Conservation (phyloP, 1,140 invertebrate species). For the Philotrypesis tridentata region DNA sequence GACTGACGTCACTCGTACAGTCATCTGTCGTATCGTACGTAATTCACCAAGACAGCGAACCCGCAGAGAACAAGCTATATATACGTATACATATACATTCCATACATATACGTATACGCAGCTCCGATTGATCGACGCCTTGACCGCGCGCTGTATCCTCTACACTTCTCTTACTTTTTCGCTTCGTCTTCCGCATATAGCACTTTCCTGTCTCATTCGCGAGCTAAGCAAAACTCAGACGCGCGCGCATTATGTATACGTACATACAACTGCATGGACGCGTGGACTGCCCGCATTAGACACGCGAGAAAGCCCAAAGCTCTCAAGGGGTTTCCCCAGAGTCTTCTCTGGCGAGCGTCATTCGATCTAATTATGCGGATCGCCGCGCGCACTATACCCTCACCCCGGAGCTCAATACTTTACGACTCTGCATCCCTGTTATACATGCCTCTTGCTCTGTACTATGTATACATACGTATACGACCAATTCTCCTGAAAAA, state of each 20-base stretch:
- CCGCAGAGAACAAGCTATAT: not conserved
- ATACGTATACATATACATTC: no score
- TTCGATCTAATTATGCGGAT: conserved; percentile 15
- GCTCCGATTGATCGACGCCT: not conserved
- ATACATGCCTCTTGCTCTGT: not conserved
- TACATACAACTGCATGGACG: no score
- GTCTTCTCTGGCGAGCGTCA: not conserved
- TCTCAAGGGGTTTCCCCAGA: not conserved
- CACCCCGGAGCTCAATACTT: not conserved
- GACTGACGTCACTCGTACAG: not conserved
- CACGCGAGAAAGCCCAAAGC: not conserved
- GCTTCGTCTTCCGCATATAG: not conserved
- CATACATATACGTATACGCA: no score
- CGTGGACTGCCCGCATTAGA: no score
- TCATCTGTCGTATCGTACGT: not conserved
- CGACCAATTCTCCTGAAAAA: no score
- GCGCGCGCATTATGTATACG: no score
- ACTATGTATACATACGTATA: not conserved
- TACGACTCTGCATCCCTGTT: not conserved
- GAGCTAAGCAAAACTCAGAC: no score
- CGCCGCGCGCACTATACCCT: not conserved
- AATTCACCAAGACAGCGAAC: not conserved
- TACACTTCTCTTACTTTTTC: not conserved
- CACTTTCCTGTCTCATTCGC: not conserved
- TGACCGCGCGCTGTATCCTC: not conserved